Conservation (phyloP, 2,113 vertebrate species). For the Elaphurus davidianus region DNA sequence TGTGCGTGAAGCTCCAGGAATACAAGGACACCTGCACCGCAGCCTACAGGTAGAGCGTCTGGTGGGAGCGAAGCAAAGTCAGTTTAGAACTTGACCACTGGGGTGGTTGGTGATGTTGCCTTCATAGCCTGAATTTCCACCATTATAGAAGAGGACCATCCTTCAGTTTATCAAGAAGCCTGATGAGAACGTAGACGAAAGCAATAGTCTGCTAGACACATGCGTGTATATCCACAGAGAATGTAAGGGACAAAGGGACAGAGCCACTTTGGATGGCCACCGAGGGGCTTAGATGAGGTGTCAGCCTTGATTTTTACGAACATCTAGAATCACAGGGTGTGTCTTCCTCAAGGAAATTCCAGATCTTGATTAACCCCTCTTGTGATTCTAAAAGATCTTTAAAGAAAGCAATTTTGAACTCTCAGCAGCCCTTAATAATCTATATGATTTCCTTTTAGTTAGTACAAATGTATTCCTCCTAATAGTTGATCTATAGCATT, state of each 20-base stretch:
- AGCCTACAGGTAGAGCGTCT: constrained; percentile 90
- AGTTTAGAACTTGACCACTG: fast-evolving
- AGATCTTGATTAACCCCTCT: not conserved
- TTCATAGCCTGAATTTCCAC: not conserved
- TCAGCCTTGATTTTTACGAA: not conserved
- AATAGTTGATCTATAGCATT: not conserved
- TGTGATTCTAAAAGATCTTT: not conserved
- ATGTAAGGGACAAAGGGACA: not conserved
- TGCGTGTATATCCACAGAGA: not conserved
- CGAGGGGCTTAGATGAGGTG: not conserved
- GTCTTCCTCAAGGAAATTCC: not conserved
- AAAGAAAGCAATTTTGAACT: not conserved
- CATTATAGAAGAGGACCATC: not conserved
- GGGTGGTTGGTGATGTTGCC: no score
- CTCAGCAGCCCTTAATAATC: not conserved
- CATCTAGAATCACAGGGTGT: not conserved
- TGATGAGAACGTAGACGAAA: not conserved
- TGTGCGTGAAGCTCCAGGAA: constrained; percentile 98
- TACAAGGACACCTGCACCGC: constrained; percentile 95
- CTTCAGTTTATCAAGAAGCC: not conserved
- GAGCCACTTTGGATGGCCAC: not conserved
- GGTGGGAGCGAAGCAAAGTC: fast-evolving
- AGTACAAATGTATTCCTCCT: not conserved
- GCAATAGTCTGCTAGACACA: not conserved
- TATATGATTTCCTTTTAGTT: not conserved